These are phyloP conservation scores for Mesochorus sp. DNA, from an alignment of 2,888 invertebrate species.

Conservation along the genomic window DNA sequence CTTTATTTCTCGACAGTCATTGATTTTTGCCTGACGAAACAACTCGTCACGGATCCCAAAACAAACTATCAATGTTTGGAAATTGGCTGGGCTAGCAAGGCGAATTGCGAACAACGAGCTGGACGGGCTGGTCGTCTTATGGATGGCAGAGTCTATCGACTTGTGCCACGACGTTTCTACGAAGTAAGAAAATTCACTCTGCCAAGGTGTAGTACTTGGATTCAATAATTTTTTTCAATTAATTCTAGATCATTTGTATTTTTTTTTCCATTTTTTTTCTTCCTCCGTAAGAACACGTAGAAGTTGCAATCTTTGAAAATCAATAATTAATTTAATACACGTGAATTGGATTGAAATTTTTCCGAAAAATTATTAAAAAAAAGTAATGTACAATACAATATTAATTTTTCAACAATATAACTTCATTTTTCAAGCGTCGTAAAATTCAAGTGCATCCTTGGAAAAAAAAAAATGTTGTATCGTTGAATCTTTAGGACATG, in stretches of 20 bases:
- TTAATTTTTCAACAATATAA: too few relatives aligned
- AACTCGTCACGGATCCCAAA: constrained; percentile 88
- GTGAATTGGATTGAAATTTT: too few relatives aligned
- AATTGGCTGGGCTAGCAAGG: constrained; percentile 94
- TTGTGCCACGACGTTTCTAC: constrained; percentile 88
- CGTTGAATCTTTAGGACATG: constrained; percentile 60
- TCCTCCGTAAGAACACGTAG: too few relatives aligned
- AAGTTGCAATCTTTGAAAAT: neutral
- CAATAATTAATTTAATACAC: neutral
- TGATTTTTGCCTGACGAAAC: constrained; percentile 96
- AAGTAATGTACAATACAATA: too few relatives aligned
- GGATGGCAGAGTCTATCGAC: constrained; percentile 92
- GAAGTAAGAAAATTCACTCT: constrained; percentile 81
- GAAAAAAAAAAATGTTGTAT: too few relatives aligned
- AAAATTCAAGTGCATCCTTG: too few relatives aligned
- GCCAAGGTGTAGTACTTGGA: neutral
- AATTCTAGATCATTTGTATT: neutral
- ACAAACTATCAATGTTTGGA: constrained; percentile 92
- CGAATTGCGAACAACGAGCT: constrained; percentile 94
- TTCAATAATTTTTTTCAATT: neutral
- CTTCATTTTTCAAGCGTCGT: too few relatives aligned
- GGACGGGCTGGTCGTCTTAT: constrained; percentile 95
- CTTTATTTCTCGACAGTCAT: constrained; percentile 86
- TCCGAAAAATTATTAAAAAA: too few relatives aligned
- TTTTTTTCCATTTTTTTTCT: neutral